These are phyloP conservation scores for Incurvaria masculella DNA, from an alignment of 2,888 invertebrate genomes.

Conservation along the genomic window DNA sequence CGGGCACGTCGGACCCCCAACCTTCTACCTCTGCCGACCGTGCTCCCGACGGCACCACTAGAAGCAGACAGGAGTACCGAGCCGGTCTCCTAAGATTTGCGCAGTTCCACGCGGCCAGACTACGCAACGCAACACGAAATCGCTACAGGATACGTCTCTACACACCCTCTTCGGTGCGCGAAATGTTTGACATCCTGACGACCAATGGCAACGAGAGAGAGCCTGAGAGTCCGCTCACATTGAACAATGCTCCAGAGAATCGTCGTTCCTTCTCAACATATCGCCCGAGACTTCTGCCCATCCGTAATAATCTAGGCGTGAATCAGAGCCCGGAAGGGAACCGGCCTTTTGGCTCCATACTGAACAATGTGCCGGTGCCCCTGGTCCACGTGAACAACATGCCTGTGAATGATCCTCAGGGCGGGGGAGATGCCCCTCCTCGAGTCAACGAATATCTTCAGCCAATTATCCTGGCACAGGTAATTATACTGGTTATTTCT, in stretches of 20 bases:
- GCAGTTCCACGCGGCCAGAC: conserved; percentile 38
- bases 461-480: conserved; percentile 50
- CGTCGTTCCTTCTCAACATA: conserved; percentile 25
- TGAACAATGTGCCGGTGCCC: conserved; percentile 45
- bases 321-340: conserved; percentile 20
- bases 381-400: conserved; percentile 62
- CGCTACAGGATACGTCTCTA: conserved; percentile 40
- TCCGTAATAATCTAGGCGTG: conserved; percentile 21
- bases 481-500: too few species aligned
- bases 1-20: conserved; percentile 28
- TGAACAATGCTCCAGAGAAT: conserved; percentile 5
- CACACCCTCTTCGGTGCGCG: conserved; percentile 42
- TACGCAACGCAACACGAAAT: conserved; percentile 39
- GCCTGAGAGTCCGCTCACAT: conserved; percentile 21
- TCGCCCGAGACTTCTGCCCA: conserved; percentile 26
- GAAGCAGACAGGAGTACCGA: conserved; percentile 24
- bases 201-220: conserved; percentile 23
- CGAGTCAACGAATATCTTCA: conserved; percentile 47
- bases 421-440: conserved; percentile 23
- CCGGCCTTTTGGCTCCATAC: conserved; percentile 28
- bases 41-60: neutral
- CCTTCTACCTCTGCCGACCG: conserved; percentile 17
- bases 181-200: conserved; percentile 36
- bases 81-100: conserved; percentile 42
- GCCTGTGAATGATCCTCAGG: conserved; percentile 32